Conservation (phyloP, 2,113 vertebrate species). For the Ceyx melanurus region DNA sequence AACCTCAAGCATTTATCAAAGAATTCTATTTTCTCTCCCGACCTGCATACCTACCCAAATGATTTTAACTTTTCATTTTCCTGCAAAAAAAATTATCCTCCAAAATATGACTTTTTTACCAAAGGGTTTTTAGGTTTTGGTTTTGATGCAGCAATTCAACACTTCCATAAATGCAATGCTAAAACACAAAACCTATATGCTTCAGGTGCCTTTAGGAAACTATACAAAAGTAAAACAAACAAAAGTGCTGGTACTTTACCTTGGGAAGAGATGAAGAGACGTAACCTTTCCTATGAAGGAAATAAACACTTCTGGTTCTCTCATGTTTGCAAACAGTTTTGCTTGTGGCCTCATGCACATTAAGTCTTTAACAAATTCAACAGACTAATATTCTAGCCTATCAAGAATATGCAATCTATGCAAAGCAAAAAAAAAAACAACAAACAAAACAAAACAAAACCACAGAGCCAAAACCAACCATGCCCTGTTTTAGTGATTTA, state of each 20-base stretch:
- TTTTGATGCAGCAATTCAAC: neutral
- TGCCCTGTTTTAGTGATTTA: neutral
- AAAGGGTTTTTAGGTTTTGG: neutral
- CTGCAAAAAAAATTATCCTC: neutral
- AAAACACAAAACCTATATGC: neutral
- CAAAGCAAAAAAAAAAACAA: neutral
- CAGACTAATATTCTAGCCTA: neutral
- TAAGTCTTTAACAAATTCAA: neutral
- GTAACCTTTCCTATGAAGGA: neutral
- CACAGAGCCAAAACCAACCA: neutral
- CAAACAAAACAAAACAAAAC: too few species aligned
- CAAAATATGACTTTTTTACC: neutral
- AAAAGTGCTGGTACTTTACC: neutral
- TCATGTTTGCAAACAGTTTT: neutral
- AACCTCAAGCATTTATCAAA: neutral
- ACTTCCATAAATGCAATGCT: neutral
- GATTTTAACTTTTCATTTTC: neutral
- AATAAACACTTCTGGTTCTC: neutral
- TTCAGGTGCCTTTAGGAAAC: neutral
- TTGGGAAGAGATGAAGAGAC: neutral
- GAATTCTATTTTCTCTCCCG: neutral
- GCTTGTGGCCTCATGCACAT: neutral
- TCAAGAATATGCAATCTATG: neutral
- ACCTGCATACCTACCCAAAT: neutral
- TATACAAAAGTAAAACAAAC: neutral